A percentile compares a stretch with the other conserved stretches of the same genome.
Conservation (phyloP, 2,113 vertebrate genomes). For the Sakesphorus luctuosus region DNA sequence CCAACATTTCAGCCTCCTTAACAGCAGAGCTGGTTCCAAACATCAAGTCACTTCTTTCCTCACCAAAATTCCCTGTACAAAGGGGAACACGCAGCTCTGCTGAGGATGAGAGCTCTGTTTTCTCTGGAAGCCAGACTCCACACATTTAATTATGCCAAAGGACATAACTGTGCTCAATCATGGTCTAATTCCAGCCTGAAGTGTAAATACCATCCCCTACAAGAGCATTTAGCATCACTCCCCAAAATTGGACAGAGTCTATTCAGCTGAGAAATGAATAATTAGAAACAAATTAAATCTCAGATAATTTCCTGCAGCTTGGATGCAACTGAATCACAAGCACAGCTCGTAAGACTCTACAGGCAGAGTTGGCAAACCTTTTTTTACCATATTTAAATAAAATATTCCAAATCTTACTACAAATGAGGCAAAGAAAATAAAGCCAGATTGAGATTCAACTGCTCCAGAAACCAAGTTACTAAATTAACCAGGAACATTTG, state of each 20-base stretch:
- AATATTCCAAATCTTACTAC: background rate
- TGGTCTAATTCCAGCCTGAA: background rate
- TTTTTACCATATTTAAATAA: background rate
- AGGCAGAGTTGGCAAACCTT: background rate
- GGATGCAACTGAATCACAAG: background rate
- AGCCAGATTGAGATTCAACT: background rate
- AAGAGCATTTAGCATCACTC: background rate
- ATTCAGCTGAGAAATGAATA: background rate
- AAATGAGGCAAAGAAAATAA: background rate
- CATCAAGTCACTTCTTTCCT: background rate
- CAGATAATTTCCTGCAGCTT: conserved; percentile 7
- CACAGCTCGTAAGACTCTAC: fast-evolving
- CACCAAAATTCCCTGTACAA: background rate
- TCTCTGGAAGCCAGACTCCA: background rate
- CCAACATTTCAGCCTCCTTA: background rate
- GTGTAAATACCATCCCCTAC: background rate
- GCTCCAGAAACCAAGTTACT: background rate
- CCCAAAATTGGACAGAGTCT: background rate
- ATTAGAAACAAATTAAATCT: background rate
- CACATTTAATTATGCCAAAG: background rate
- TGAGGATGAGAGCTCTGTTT: background rate
- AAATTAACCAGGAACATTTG: background rate
- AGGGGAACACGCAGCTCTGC: background rate
- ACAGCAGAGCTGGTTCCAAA: background rate
- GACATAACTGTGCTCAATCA: background rate